Conservation (phyloP, 2,113 vertebrate genomes). For the Leucopsar rothschildi region DNA sequence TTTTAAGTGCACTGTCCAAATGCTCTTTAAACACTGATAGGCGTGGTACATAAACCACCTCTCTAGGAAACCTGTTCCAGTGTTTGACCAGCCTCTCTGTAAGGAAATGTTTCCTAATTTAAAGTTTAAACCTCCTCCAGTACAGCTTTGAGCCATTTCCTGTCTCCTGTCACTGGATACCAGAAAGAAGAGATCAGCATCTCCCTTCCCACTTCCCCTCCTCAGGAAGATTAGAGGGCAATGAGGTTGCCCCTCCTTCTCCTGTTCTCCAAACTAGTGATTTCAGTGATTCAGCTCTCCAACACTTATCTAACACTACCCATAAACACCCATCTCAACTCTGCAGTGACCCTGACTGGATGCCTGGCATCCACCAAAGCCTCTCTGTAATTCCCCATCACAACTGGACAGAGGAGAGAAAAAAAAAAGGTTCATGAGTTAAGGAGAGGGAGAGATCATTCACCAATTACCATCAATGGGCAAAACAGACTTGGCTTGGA, state of each 20-base stretch:
- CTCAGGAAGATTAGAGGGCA: background rate
- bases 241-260: accelerated
- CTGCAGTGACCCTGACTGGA: background rate
- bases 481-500: background rate
- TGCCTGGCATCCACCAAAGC: background rate
- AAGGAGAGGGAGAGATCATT: background rate
- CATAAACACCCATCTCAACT: background rate
- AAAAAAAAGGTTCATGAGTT: background rate
- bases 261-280: background rate
- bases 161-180: accelerated
- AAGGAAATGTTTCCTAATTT: background rate
- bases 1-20: background rate
- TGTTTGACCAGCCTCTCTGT: background rate
- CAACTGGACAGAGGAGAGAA: background rate
- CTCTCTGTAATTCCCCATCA: accelerated
- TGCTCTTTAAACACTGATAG: background rate
- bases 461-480: background rate
- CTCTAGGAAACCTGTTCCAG: background rate
- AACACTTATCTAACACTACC: background rate
- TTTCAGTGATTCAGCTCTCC: background rate
- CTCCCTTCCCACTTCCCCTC: background rate
- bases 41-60: accelerated
- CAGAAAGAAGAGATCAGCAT: background rate
- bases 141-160: background rate
- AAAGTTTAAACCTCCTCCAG: background rate